Evolutionary conservation across 2,797 vertebrate genomes (phyloP), one percentile per base, ranked within the genome.

Genomic region (Enteromius treurensis): DNA sequence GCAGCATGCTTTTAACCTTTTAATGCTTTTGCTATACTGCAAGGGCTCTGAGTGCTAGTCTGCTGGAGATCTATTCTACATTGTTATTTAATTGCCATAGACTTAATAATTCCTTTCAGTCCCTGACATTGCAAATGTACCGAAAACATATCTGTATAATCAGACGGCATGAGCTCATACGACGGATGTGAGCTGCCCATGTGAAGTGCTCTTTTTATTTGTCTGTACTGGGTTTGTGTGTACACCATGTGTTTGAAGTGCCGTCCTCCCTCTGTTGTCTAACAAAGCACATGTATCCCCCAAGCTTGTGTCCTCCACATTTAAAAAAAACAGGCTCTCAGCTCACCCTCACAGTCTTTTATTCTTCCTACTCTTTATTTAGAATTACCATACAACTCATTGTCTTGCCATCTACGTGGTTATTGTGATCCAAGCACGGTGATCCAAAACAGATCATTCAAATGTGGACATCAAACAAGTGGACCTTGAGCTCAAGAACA

Each of bases 321-420:
- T 82, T 32, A 79, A 84, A 81, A 79, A 84, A 80, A 87, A 80
- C 45, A 68, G 42, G 64, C 82, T 64, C 79, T 85, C 75, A 55
- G 45, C 81, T 47, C 15, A 80, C 26, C 71, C 26, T 77, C 29
- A 51, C 32, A 40, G 65, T 34, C 49, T 29, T 75, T 83, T 17
- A 80, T 85, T 85, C 45, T 74, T 73, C 71, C 71, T 77, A 60
- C 77, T 84, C 68, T 82, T 87, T 86, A 82, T 84, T 81, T 80
- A 65, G 75, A 78, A 75, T 82, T 71, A 79, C 13, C 65, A 85
- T 76, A 83, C 34, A 79, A 60, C 77, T 82, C 76, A 87, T 82
- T 87, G 51, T 82, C 70, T 73, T 58, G 53, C 71, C 69, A 45
- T 77, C 37, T 60, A 68, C 34, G 37, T 77, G 82, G 74, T 17